Base-by-base conservation (phyloP, 1,140 invertebrate genomes). In the Drosophila nebulosa region DNA sequence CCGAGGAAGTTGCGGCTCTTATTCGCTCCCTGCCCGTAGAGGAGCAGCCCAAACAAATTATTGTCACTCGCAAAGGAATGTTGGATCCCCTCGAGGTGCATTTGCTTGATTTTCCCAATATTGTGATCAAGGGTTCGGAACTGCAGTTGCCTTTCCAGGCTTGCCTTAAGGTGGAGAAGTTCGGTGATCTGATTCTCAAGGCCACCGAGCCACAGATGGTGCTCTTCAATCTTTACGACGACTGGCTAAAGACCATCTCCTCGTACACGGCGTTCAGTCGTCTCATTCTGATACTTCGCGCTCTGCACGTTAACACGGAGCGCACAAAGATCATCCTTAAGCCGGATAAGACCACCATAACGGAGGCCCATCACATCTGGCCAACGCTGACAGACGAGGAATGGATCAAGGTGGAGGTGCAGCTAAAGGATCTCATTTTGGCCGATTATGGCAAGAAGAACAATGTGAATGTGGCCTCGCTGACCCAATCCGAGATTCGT, bases 401-500 rank as follows among this genome's bases (percentile, higher is more conserved):
- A 92, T 99, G 99, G 99, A 99, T 99, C 77, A 99, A 99, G 91
- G 98, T 99, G 14, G 99, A 99, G 93, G 97, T 99, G 12, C 97
- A 99, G 83, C 93, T 99, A 1, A 99, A 99, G 91, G 99, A 99
- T 93, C 94, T 99, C 4, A 99, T 99, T 90, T 92, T 99, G 14
- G 98, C 98, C 35, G 99, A 99, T 93, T 99, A 99, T 90, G 99
- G 99, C 84, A 99, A 99, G 93, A 99, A 99, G 93, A 99, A 99
- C 92, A 99, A 99, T 89, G 99, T 99, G 0, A 99, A 99, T 91
- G 98, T 99, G 0, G 98, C 98, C 0, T 99, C 98, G 0, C 93
- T 99, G 9, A 99, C 99, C 0, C 99, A 99, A 90, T 99, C 98
- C 0, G 99, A 99, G 93, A 99, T 99, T 84, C 95, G 99, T 66